Base-by-base conservation (phyloP, 2,797 vertebrate species). In the Periparus ater region DNA sequence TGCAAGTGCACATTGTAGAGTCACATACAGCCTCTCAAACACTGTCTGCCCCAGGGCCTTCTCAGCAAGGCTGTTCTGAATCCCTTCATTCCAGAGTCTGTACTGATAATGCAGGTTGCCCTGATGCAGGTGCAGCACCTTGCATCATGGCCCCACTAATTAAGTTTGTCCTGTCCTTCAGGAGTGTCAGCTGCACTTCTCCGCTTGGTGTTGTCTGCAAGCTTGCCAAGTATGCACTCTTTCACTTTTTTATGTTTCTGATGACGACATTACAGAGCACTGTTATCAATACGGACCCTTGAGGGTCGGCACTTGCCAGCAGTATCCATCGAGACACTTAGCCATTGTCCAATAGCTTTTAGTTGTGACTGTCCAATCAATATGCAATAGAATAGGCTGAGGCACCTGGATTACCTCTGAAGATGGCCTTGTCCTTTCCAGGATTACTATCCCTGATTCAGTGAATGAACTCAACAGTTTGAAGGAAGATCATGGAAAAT, bases 191-290 rank as follows among this genome's bases (percentile, higher is more conserved):
- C 18, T 75, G 22, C 54, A 19, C 19, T 26, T n/a, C 45, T 67
- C 6, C 0, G 0, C 38, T 36, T 51, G 54, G 12, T 23, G n/a
- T 19, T 3, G 0, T 22, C 45, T 23, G 40, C 38, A 60, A 38
- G 38, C 15, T 27, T n/a, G 12, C 27, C 45, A 38, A 38, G 27
- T 17, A 38, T 16, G 22, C 32, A 27, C 22, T 58, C 45, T 27
- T 4, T 17, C 25, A 15, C 30, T 63, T 38, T 17, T 47, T 40
- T 22, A 0, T 38, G n/a, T 18, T 38, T 38, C 27, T 62, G 66
- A 61, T 32, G 19, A 71, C 20, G 17, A 21, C 3, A 14, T 53
- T 45, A 26, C 14, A 32, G 16, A 45, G 7, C 27, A 18, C 40
- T 71, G 7, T 22, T 58, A 34, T 15, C 7, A 40, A 1, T 38